Conservation (phyloP, 2,888 invertebrate species). For the Myopa testacea region DNA sequence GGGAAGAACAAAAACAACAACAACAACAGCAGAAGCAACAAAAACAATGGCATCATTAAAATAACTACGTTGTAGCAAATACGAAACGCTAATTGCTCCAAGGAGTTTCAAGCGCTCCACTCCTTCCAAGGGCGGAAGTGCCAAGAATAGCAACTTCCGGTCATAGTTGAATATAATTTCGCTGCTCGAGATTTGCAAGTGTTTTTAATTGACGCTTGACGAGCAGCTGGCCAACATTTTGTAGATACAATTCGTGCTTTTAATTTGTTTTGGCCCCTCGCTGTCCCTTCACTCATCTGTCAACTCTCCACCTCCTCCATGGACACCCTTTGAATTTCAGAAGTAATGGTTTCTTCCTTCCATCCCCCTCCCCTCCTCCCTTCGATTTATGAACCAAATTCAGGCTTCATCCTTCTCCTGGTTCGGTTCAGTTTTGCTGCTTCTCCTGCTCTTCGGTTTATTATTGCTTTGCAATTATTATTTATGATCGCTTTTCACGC, state of each 20-base stretch:
- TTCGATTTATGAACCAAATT: not conserved
- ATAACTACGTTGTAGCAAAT: not conserved
- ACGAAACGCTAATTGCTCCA: slow-evolving; percentile 19
- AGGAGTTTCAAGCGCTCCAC: not conserved
- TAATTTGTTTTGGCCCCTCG: slow-evolving; percentile 2
- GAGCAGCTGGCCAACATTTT: not conserved
- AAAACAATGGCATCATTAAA: slow-evolving; percentile 2
- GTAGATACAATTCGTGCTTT: not conserved
- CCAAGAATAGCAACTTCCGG: slow-evolving; percentile 17
- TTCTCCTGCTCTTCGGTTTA: not conserved
- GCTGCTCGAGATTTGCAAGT: slow-evolving; percentile 10
- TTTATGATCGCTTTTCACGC: slow-evolving; percentile 33
- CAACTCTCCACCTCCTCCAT: not conserved
- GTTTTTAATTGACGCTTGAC: not conserved
- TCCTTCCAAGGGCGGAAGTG: slow-evolving; percentile 15
- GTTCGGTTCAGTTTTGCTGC: not conserved
- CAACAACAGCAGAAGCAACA: not conserved
- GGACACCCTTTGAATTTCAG: not conserved
- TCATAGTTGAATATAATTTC: slow-evolving; percentile 4
- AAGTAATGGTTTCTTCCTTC: not conserved
- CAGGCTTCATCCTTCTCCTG: not conserved
- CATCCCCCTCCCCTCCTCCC: not conserved
- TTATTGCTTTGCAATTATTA: slow-evolving; percentile 38
- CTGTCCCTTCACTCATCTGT: not conserved
- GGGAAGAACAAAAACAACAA: not conserved